Percentiles rank a stretch among this genome's conserved stretches.
Evolutionary conservation across 2,888 invertebrate species (phyloP).

Genomic region (Tachystola acroxantha): DNA sequence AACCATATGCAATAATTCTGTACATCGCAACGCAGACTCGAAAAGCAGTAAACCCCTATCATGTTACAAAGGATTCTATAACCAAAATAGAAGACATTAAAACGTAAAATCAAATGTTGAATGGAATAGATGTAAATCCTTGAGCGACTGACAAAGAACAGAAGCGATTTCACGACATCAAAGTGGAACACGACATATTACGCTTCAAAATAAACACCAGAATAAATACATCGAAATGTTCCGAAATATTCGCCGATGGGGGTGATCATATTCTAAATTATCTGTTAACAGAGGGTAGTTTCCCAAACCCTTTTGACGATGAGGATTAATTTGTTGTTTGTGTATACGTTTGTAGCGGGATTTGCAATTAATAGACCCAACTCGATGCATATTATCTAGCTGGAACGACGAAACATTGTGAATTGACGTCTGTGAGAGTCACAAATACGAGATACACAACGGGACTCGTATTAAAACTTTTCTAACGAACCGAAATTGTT

Average conservation of each 20-base stretch:
- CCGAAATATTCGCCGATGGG: conserved; percentile 65
- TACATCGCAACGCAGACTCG: conserved; percentile 37
- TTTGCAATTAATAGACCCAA: conserved; percentile 55
- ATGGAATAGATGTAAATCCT: conserved; percentile 68
- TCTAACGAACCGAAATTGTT: conserved; percentile 70
- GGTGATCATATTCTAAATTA: conserved; percentile 73
- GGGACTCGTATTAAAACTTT: conserved; percentile 45
- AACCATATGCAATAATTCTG: conserved; percentile 77
- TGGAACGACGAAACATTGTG: conserved; percentile 7
- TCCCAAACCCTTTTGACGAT: conserved; percentile 59
- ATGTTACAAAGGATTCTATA: conserved; percentile 61
- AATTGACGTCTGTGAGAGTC: conserved; percentile 7
- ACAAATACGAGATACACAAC: conserved; percentile 23
- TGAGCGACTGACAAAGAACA: conserved; percentile 71
- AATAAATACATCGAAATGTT: conserved; percentile 76
- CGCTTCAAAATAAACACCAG: conserved; percentile 76
- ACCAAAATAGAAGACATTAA: conserved; percentile 65
- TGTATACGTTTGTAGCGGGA: conserved; percentile 43
- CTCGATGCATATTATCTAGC: conserved; percentile 9
- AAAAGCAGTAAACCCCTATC: conserved; percentile 52
- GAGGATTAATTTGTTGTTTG: conserved; percentile 67
- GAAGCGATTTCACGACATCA: conserved; percentile 78
- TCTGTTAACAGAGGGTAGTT: conserved; percentile 68
- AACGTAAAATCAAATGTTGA: conserved; percentile 64
- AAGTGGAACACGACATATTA: conserved; percentile 78